These are phyloP conservation scores for Campopleginae sp. DNA, from an alignment of 2,888 invertebrate species.

Conservation along the genomic window DNA sequence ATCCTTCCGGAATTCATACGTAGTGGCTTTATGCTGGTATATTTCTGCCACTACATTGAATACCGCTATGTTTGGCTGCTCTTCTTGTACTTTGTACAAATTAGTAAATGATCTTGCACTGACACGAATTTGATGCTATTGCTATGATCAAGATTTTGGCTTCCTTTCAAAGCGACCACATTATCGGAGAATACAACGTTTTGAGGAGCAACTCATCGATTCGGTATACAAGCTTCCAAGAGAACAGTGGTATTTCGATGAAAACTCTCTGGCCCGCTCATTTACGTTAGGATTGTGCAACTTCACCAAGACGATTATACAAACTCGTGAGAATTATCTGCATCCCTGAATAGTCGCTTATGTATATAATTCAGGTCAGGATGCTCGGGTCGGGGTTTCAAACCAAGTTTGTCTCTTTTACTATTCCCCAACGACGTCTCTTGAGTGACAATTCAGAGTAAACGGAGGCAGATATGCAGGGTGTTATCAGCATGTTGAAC, in stretches of 20 bases:
- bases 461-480: conserved; percentile 14
- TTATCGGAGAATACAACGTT: not conserved
- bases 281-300: conserved; percentile 23
- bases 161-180: not conserved
- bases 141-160: not conserved
- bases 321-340: conserved; percentile 27
- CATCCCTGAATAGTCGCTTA: conserved; percentile 14
- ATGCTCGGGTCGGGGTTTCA: conserved; percentile 12
- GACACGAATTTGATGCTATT: conserved; percentile 10
- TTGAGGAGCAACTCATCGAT: not conserved
- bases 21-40: conserved; percentile 35
- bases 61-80: conserved; percentile 11
- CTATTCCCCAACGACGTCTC: conserved; percentile 18
- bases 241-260: not conserved
- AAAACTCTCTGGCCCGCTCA: not conserved
- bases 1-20: conserved; percentile 22
- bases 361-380: conserved; percentile 27
- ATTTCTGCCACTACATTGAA: conserved; percentile 15
- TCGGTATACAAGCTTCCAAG: not conserved
- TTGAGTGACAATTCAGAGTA: conserved; percentile 51
- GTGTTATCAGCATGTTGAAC: conserved; percentile 40
- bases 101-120: conserved; percentile 31
- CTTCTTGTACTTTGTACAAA: conserved; percentile 36
- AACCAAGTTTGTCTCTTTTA: conserved; percentile 47
- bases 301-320: conserved; percentile 15